These are phyloP conservation scores for Tanaodytes sp. DNA, from an alignment of 2,888 invertebrate species.

Conservation along the genomic window DNA sequence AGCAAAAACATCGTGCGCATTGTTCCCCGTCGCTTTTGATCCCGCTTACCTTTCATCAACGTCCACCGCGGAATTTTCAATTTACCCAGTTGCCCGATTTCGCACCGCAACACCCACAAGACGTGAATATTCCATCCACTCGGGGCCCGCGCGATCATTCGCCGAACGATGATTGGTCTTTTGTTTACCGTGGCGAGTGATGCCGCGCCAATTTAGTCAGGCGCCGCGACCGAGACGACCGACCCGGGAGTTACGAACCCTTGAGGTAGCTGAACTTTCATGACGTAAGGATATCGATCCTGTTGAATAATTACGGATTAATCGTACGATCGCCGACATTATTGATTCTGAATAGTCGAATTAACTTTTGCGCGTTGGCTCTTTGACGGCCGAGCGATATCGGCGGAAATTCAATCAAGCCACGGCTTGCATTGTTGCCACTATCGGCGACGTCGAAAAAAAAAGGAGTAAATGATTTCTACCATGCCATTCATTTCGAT, in stretches of 20 bases:
- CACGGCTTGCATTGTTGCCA: not conserved
- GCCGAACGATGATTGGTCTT: slow-evolving; percentile 27
- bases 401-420: slow-evolving; percentile 14
- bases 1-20: too few relatives aligned
- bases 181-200: slow-evolving; percentile 22
- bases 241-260: too few relatives aligned
- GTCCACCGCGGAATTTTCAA: slow-evolving; percentile 36
- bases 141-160: slow-evolving; percentile 25
- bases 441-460: too few relatives aligned
- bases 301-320: slow-evolving; percentile 28
- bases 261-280: too few relatives aligned
- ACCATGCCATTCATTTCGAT: too few relatives aligned
- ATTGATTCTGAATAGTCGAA: slow-evolving; percentile 40
- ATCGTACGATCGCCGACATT: slow-evolving; percentile 33
- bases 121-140: too few relatives aligned
- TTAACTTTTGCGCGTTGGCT: slow-evolving; percentile 11
- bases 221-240: slow-evolving; percentile 6
- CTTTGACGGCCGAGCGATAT: slow-evolving; percentile 22
- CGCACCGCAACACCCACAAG: too few relatives aligned
- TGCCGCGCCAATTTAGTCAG: slow-evolving; percentile 9
- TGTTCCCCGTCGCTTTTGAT: slow-evolving; percentile 30
- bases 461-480: too few relatives aligned
- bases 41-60: slow-evolving; percentile 30
- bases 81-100: too few relatives aligned
- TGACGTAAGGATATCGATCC: too few relatives aligned